phyloP scores from a whole-genome alignment of 1,140 invertebrate species.

The Tachypleus tridentatus region DNA sequence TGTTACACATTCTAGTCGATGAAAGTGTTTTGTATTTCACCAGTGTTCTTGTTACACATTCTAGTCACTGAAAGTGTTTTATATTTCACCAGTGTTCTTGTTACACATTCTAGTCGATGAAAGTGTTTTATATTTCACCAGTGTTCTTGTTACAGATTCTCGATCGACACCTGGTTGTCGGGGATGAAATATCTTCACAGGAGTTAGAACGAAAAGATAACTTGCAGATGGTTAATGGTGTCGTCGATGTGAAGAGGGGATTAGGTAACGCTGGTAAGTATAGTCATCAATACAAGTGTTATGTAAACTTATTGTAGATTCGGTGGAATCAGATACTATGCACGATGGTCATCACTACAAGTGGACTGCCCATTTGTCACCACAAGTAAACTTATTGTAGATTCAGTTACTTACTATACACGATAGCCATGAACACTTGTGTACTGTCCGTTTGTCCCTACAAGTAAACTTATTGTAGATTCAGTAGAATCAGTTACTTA shows the following conservation, averaged over 20 bases:
- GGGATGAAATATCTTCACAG: slow-evolving; percentile 18
- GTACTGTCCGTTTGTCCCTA: no score
- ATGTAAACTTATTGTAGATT: no score
- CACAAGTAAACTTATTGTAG: no score
- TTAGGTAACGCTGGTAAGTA: not conserved
- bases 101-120: not conserved
- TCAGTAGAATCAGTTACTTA: no score
- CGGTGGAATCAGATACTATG: no score
- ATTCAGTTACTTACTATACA: no score
- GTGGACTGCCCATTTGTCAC: no score
- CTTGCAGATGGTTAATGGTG: slow-evolving; percentile 21
- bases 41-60: not conserved
- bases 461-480: no score
- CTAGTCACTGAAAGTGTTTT: not conserved
- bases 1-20: not conserved
- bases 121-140: not conserved
- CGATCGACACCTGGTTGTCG: slow-evolving; percentile 21
- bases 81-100: not conserved
- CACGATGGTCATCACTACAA: no score
- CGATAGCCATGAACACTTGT: no score
- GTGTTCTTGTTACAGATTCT: slow-evolving; percentile 12
- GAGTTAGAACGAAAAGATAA: slow-evolving; percentile 13
- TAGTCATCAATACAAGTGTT: no score
- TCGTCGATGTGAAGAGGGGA: slow-evolving; percentile 15
- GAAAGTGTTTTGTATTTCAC: not conserved